Base-by-base conservation (phyloP, 2,113 vertebrate species). In the Onychostoma macrolepis region DNA sequence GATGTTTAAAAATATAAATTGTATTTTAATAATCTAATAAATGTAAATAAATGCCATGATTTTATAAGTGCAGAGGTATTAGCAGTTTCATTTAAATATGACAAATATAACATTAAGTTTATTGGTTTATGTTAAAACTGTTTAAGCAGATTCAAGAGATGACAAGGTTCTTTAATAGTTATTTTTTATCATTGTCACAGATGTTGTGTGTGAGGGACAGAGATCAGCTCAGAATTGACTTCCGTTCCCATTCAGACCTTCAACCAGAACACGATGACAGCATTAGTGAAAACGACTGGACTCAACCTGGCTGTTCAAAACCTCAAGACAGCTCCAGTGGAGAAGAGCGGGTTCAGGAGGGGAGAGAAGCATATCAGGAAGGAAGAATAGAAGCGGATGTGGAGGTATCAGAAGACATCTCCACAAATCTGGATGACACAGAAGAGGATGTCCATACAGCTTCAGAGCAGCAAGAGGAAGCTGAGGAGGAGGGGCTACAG, bases 121-220 rank as follows among this genome's bases (percentile, higher is more conserved):
- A 65, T 65, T 45, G 43, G 43, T 45, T 26, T 11, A 63, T 28
- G 26, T 67, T 67, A 67, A 67, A 67, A 7, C 28, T 33, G 61
- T 61, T 15, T 50, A 21, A 53, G 17, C 50, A 19, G 50, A 53
- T 53, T 53, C 50, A 53, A 71, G 67, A 17, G 0, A 30, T 72
- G 19, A n/a, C 71, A 77, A 38, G 43, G 13, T 67, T 67, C 4
- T 65, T 67, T 28, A 83, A 86, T 33, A 65, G 5, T 4, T 63
- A 15, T 84, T 45, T 78, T 74, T 72, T 63, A 4, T 74, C 24
- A 8, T 58, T 28, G 19, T 61, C 15, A 12, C 30, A 88, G 89
- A 45, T 50, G 12, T 48, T 90, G 58, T 81, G 56, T 61, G 41
- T 19, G 43, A 86, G 45, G 43, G 75, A 15, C 61, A 80, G 15